phyloP scores from a whole-genome alignment of 2,888 invertebrate genomes.

The Phortica okadai region DNA sequence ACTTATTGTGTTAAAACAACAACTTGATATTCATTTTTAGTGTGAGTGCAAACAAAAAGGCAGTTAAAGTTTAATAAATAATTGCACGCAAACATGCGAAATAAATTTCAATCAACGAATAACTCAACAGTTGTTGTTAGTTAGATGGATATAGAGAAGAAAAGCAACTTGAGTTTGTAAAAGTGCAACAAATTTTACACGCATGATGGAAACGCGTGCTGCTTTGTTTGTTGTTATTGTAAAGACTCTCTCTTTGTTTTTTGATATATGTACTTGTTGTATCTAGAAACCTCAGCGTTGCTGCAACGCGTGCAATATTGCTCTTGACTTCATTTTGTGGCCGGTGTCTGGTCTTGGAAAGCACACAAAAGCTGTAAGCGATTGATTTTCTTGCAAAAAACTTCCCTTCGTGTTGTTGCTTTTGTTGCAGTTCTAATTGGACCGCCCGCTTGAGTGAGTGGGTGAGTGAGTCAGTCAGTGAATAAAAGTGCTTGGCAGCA shows the following conservation, averaged over 20 bases:
- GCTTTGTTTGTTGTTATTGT: too few relatives aligned
- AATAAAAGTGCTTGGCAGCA: neutral
- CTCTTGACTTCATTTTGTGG: neutral
- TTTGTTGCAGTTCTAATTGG: slow-evolving; percentile 6
- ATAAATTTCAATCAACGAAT: too few relatives aligned
- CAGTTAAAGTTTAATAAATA: slow-evolving; percentile 8
- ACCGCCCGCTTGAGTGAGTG: neutral
- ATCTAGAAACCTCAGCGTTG: neutral
- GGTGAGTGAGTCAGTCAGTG: neutral
- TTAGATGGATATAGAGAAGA: too few relatives aligned
- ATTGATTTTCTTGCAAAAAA: neutral
- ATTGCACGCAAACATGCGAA: slow-evolving; percentile 19
- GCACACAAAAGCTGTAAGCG: neutral
- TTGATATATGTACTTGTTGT: too few relatives aligned
- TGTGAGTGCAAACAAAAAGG: slow-evolving; percentile 15
- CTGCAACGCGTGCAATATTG: neutral
- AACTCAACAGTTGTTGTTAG: too few relatives aligned
- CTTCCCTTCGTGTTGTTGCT: neutral
- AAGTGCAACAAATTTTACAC: too few relatives aligned
- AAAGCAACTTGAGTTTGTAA: too few relatives aligned
- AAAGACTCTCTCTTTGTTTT: neutral
- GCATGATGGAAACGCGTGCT: too few relatives aligned
- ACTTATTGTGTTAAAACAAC: neutral
- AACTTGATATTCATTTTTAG: neutral
- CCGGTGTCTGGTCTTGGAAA: neutral